These are phyloP conservation scores for Peromyscus melanophrys DNA, from an alignment of 2,797 vertebrate genomes.

Conservation along the genomic window DNA sequence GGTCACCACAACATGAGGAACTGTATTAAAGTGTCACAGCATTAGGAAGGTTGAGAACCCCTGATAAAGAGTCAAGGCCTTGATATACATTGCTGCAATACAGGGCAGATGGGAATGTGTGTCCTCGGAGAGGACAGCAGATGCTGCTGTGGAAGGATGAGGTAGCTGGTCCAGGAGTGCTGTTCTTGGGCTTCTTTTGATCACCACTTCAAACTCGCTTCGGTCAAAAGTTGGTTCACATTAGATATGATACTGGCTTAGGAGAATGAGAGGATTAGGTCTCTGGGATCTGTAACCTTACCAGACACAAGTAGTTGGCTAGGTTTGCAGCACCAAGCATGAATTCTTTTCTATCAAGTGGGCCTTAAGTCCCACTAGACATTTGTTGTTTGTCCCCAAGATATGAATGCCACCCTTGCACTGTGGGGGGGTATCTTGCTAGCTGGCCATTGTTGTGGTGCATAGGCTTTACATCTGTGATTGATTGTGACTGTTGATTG, in stretches of 20 bases:
- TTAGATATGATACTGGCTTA: background rate
- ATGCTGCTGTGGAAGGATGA: background rate
- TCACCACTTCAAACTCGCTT: background rate
- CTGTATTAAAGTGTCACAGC: background rate
- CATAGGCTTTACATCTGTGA: background rate
- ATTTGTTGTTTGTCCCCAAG: background rate
- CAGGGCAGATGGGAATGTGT: background rate
- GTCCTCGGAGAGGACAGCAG: background rate
- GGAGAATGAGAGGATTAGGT: too few relatives aligned
- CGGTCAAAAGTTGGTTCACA: background rate
- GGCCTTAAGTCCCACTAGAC: background rate
- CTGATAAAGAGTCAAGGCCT: slow-evolving; percentile 38
- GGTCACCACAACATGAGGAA: background rate
- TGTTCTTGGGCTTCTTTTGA: background rate
- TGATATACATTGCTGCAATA: background rate
- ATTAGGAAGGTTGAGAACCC: background rate
- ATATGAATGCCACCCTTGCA: background rate
- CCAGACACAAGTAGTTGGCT: background rate
- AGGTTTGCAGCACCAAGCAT: background rate
- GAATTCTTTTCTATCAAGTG: background rate
- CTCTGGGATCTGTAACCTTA: background rate
- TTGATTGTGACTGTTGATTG: background rate
- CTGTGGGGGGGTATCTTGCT: background rate
- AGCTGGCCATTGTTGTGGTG: background rate
- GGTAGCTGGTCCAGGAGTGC: background rate